Conservation (phyloP, 2,888 invertebrate species). For the Sipha maydis region DNA sequence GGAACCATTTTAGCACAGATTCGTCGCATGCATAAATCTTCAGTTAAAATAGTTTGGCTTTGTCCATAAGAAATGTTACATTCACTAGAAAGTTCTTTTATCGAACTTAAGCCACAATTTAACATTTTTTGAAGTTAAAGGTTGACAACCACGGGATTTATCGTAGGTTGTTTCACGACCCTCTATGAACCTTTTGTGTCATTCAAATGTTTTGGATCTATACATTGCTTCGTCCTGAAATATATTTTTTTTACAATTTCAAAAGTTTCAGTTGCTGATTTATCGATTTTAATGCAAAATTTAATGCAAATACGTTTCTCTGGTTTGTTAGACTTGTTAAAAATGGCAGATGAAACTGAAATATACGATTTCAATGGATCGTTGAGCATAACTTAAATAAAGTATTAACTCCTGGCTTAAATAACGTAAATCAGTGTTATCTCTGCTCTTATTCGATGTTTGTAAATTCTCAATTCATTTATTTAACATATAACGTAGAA, state of each 20-base stretch:
- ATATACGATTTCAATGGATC: background rate
- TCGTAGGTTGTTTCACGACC: background rate
- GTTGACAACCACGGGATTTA: too few species aligned
- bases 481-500: background rate
- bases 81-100: too few species aligned
- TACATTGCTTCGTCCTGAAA: background rate
- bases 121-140: background rate
- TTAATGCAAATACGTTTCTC: conserved; percentile 17
- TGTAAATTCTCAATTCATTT: background rate
- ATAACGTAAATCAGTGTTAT: background rate
- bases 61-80: too few species aligned
- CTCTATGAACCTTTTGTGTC: background rate
- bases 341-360: background rate
- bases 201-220: background rate
- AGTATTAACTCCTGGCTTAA: background rate
- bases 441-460: background rate
- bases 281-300: background rate
- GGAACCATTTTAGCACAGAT: too few species aligned
- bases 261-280: conserved; percentile 10
- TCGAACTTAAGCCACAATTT: background rate
- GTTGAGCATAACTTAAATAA: background rate
- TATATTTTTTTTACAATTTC: background rate
- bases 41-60: too few species aligned
- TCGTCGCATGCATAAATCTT: too few species aligned
- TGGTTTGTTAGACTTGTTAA: background rate